Conservation (phyloP, 2,113 vertebrate species). For the Podocnemis expansa region DNA sequence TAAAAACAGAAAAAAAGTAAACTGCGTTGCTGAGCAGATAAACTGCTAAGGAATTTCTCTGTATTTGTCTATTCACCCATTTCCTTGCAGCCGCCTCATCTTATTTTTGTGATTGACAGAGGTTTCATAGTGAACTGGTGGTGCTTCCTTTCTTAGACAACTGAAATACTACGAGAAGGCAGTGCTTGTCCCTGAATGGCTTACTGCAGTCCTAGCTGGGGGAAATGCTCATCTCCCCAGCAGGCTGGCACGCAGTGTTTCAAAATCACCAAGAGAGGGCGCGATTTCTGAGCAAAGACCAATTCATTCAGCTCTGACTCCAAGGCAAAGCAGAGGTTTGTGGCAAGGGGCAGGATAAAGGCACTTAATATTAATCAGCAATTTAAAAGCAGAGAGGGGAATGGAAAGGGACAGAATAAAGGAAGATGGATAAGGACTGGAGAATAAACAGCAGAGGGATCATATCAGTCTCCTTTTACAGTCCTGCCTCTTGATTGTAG, state of each 20-base stretch:
- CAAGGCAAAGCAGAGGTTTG: constrained; percentile 19
- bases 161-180: not conserved
- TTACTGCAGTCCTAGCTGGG: not conserved
- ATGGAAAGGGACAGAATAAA: not conserved
- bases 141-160: not conserved
- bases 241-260: not conserved
- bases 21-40: not conserved
- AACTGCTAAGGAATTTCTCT: not conserved
- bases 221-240: not conserved
- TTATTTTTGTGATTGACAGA: not conserved
- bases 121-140: not conserved
- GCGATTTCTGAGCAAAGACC: constrained; percentile 10
- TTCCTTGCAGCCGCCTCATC: not conserved
- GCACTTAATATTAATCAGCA: not conserved
- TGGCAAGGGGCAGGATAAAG: not conserved
- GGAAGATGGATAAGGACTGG: not conserved
- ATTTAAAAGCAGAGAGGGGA: not conserved
- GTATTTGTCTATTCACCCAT: not conserved
- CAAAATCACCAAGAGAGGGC: not conserved
- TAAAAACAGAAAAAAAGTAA: not conserved
- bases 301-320: not conserved
- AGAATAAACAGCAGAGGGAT: constrained; percentile 9
- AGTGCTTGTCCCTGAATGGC: not conserved
- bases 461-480: not conserved
- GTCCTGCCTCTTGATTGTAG: constrained; percentile 26